Evolutionary conservation across 2,888 invertebrate genomes (phyloP).

Genomic region (Ormyrus nitidulus): DNA sequence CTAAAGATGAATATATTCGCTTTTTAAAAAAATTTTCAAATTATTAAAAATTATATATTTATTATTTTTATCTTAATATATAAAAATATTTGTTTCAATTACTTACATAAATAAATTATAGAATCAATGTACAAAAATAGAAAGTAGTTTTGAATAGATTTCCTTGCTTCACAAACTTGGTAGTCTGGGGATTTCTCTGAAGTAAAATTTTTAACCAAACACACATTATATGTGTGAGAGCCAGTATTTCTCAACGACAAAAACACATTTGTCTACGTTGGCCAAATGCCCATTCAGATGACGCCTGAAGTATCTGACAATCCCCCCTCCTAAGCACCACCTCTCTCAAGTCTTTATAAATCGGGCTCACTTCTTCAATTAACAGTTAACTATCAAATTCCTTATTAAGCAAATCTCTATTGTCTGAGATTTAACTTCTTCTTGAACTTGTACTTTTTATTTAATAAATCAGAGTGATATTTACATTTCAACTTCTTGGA

Average conservation of each 20-base stretch:
- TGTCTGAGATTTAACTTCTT: background rate
- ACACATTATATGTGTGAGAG: slow-evolving; percentile 36
- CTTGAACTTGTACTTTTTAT: too few relatives aligned
- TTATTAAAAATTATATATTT: too few relatives aligned
- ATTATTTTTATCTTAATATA: too few relatives aligned
- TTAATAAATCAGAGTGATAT: too few relatives aligned
- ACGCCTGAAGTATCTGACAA: slow-evolving; percentile 62
- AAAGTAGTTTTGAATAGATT: slow-evolving; percentile 7
- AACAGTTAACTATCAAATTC: slow-evolving; percentile 59
- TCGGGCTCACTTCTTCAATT: slow-evolving; percentile 53
- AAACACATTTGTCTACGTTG: slow-evolving; percentile 58
- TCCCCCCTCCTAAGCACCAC: slow-evolving; percentile 53
- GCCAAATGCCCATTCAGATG: slow-evolving; percentile 64
- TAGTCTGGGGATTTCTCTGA: background rate
- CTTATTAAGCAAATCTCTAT: slow-evolving; percentile 37
- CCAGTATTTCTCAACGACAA: slow-evolving; percentile 50
- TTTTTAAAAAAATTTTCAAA: too few relatives aligned
- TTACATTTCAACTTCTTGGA: too few relatives aligned
- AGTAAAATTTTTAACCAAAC: slow-evolving; percentile 42
- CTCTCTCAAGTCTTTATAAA: slow-evolving; percentile 65
- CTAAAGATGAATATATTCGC: too few relatives aligned
- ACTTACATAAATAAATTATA: background rate
- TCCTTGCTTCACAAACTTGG: background rate
- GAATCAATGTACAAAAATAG: slow-evolving; percentile 9
- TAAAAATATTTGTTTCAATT: too few relatives aligned